These are phyloP conservation scores for Tachysurus vachellii DNA, from an alignment of 2,113 vertebrate species.

Conservation along the genomic window DNA sequence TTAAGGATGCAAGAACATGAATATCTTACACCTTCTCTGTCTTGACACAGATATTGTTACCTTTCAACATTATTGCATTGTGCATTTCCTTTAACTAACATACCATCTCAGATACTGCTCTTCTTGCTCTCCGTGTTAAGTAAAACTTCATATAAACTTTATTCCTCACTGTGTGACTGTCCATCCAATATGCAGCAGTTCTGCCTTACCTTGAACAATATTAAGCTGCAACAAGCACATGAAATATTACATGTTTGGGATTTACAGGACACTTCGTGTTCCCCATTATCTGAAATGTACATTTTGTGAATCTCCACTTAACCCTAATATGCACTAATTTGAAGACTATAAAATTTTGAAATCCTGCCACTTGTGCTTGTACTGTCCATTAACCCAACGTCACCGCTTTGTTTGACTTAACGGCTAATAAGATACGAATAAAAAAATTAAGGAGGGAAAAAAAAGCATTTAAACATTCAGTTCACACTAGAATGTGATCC, in stretches of 20 bases:
- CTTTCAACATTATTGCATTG: neutral
- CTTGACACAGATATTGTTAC: neutral
- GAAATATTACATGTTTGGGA: neutral
- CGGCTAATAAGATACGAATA: neutral
- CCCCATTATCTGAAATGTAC: neutral
- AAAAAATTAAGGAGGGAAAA: neutral
- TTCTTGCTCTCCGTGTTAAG: neutral
- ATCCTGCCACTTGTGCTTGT: neutral
- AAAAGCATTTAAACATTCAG: neutral
- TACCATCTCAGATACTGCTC: neutral
- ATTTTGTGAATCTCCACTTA: neutral
- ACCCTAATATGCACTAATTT: neutral
- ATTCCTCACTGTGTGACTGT: neutral
- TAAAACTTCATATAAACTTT: neutral
- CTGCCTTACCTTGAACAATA: neutral
- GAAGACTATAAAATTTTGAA: neutral
- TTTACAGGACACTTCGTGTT: neutral
- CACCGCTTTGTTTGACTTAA: neutral
- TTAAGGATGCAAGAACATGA: too few species aligned
- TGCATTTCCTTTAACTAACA: neutral
- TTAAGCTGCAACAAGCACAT: neutral
- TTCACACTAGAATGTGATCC: conserved; percentile 9
- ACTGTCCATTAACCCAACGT: neutral
- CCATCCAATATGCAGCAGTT: neutral
- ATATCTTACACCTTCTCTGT: neutral